phyloP scores from a whole-genome alignment of 53 echinoderm and acorn worm species.

The Paracentrotus lividus region DNA sequence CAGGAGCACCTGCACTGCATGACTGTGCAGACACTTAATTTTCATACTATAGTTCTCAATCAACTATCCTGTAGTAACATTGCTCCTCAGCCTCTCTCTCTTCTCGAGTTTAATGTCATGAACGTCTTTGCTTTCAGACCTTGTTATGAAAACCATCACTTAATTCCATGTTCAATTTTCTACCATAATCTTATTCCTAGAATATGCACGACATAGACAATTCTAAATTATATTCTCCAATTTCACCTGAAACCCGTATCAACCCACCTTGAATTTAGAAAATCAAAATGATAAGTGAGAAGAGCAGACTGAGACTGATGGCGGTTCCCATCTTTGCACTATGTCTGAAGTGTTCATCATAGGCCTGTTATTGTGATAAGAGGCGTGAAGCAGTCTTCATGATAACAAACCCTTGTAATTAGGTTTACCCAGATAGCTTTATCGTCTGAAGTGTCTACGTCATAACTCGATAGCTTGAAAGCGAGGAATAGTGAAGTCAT shows the following conservation, averaged over 20 bases:
- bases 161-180: background rate
- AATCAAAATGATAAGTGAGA: background rate
- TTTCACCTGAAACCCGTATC: background rate
- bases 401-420: slow-evolving; percentile 44
- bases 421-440: slow-evolving; percentile 12
- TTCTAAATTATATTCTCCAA: background rate
- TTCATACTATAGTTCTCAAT: background rate
- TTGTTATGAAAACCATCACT: background rate
- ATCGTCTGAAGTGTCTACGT: background rate
- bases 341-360: slow-evolving; percentile 27
- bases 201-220: background rate
- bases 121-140: background rate
- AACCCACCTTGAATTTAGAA: background rate
- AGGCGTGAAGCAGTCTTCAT: slow-evolving; percentile 31
- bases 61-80: background rate
- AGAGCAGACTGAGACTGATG: background rate
- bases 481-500: background rate
- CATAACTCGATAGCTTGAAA: slow-evolving; percentile 8
- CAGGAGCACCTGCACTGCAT: too few species aligned
- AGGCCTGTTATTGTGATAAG: slow-evolving; percentile 30
- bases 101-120: too few species aligned
- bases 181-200: background rate
- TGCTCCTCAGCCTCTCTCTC: too few species aligned
- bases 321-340: background rate
- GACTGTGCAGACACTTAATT: too few species aligned